Base-by-base conservation (phyloP, 1,140 invertebrate species). In the Plutomurus gul region DNA sequence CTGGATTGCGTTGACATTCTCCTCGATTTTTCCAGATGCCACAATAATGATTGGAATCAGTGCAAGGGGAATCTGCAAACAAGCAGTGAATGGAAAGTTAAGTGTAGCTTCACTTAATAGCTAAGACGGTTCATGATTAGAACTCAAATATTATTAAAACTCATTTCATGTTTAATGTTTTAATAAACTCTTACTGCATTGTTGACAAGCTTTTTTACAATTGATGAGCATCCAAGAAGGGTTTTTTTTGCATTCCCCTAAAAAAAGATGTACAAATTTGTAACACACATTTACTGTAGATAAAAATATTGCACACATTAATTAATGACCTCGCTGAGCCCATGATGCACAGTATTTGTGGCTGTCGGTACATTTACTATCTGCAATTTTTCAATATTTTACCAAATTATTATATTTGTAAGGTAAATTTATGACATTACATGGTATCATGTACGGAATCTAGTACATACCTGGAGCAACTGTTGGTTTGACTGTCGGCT, bases 1-100 rank as follows among this genome's bases (percentile, higher is more conserved):
- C n/a, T 8, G 86, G 86, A 82, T 87, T 87, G 49, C 81, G 84
- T n/a, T 81, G 27, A 80, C 87, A 87, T 78, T 87, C 86, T 4
- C 85, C 86, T 56, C 25, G 77, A 46, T 82, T 51, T 8, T 85
- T 84, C 87, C 87, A 87, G 10, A 82, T 83, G 8, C 33, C 6
- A 56, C 75, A 77, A 27, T 76, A 33, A n/a, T 76, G 46, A 27
- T 80, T 80, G 8, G 25, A 18, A 25, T 76, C 75, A 10, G 46
- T 22, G 27, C 75, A 80, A n/a, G 60, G 75, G 18, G 47, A 25
- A 73, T 73, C 79, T 80, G 39, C 22, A 16, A 27, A 43, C 11
- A 39, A 18, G n/a, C 18, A 40, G 37, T 20, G 27, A 77, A 30
- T 37, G 11, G 1, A 8, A n/a, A n/a, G n/a, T n/a, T n/a, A n/a